phyloP scores from a whole-genome alignment of 2,113 vertebrate species.

The Muscicapa adusta region DNA sequence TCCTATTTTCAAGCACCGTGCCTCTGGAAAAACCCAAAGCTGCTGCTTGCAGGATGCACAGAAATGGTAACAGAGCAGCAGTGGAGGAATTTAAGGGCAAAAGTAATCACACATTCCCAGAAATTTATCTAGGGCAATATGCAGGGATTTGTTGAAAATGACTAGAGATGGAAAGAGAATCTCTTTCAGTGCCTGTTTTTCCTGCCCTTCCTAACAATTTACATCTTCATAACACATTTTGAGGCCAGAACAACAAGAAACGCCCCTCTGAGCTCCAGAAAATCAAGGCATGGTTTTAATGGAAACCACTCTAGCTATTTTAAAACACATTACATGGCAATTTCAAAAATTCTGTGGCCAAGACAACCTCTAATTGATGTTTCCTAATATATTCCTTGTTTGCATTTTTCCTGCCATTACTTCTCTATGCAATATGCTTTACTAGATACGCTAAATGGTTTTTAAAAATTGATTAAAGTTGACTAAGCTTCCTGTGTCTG shows the following conservation, averaged over 20 bases:
- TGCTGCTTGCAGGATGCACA: neutral
- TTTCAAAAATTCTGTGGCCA: neutral
- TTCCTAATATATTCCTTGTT: neutral
- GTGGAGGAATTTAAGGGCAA: neutral
- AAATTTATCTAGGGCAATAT: neutral
- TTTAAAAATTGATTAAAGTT: constrained; percentile 4
- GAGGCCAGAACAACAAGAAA: neutral
- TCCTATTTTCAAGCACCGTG: neutral
- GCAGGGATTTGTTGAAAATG: neutral
- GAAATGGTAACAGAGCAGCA: neutral
- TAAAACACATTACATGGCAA: neutral
- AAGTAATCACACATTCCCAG: neutral
- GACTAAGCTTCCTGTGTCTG: neutral
- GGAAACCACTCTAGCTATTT: neutral
- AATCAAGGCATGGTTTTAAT: neutral
- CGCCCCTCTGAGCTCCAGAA: neutral
- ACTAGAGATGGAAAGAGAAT: neutral
- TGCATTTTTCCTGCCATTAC: neutral
- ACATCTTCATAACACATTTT: neutral
- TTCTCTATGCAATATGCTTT: neutral
- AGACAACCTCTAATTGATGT: neutral
- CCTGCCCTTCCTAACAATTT: neutral
- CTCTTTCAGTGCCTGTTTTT: neutral
- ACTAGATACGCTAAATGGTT: neutral
- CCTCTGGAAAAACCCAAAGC: neutral